Percentiles rank a stretch among this genome's conserved stretches.
Conservation (phyloP, 2,113 vertebrate genomes). For the Saguinus imperator region DNA sequence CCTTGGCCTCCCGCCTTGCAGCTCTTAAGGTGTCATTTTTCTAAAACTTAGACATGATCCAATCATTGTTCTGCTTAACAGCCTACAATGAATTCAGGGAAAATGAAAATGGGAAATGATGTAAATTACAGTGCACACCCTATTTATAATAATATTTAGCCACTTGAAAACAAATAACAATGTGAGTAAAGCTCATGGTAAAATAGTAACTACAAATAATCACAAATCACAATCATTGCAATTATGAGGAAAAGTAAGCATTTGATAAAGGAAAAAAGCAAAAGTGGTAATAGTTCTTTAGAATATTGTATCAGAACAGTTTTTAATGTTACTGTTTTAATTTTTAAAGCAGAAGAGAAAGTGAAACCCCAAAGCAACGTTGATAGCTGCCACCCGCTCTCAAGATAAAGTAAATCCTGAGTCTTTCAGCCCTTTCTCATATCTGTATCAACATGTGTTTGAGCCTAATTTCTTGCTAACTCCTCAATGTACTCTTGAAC, state of each 20-base stretch:
- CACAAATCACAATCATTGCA: not conserved
- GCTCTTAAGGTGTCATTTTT: not conserved
- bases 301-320: not conserved
- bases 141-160: not conserved
- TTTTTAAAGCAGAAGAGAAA: not conserved
- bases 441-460: not conserved
- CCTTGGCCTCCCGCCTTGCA: not conserved
- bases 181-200: not conserved
- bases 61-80: not conserved
- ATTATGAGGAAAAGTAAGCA: not conserved
- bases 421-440: not conserved
- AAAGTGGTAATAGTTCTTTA: not conserved
- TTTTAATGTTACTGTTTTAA: not conserved
- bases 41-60: not conserved
- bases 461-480: not conserved
- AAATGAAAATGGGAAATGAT: not conserved
- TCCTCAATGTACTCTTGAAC: not conserved
- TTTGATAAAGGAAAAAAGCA: not conserved
- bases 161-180: not conserved
- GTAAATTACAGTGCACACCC: not conserved
- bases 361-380: not conserved
- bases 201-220: not conserved
- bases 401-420: not conserved
- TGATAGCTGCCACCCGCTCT: not conserved
- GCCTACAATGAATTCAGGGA: not conserved